Evolutionary conservation across 2,888 invertebrate species (phyloP).

Genomic region (Cyclophora albipunctata): DNA sequence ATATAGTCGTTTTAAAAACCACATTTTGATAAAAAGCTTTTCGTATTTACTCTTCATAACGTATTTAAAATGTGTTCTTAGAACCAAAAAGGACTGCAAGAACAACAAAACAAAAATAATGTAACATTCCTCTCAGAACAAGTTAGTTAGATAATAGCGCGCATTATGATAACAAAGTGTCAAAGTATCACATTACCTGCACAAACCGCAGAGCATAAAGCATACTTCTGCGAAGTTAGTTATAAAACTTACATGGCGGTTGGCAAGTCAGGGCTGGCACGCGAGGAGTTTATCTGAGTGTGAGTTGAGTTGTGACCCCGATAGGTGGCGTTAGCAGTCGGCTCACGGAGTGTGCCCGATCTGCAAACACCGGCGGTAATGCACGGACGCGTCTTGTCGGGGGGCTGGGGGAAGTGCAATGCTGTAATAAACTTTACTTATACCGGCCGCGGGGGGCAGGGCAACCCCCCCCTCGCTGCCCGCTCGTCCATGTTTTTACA

Average conservation of each 20-base stretch:
- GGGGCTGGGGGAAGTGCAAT: conserved; percentile 43
- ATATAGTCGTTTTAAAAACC: too few species aligned
- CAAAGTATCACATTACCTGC: conserved; percentile 26
- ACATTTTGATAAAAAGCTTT: too few species aligned
- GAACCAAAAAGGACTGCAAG: too few species aligned
- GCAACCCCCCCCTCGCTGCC: conserved; percentile 26
- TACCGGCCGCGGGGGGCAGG: conserved; percentile 54
- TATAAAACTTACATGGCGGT: conserved; percentile 37
- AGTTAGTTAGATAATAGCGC: conserved; percentile 35
- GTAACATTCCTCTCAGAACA: too few species aligned
- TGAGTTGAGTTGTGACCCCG: conserved; percentile 48
- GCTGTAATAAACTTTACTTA: conserved; percentile 70
- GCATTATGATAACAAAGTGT: too few species aligned
- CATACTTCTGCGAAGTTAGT: conserved; percentile 32
- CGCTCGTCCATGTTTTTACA: conserved; percentile 64
- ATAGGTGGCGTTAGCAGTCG: conserved; percentile 52
- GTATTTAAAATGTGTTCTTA: too few species aligned
- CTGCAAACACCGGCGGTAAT: conserved; percentile 68
- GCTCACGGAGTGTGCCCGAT: conserved; percentile 59
- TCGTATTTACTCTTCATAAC: too few species aligned
- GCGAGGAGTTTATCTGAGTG: conserved; percentile 47
- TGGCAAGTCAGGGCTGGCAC: conserved; percentile 43
- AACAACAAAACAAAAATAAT: too few species aligned
- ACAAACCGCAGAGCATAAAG: conserved; percentile 24
- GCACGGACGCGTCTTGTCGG: conserved; percentile 56